Evolutionary conservation across 2,888 invertebrate species (phyloP).

Genomic region (Epirrhoe tristata): DNA sequence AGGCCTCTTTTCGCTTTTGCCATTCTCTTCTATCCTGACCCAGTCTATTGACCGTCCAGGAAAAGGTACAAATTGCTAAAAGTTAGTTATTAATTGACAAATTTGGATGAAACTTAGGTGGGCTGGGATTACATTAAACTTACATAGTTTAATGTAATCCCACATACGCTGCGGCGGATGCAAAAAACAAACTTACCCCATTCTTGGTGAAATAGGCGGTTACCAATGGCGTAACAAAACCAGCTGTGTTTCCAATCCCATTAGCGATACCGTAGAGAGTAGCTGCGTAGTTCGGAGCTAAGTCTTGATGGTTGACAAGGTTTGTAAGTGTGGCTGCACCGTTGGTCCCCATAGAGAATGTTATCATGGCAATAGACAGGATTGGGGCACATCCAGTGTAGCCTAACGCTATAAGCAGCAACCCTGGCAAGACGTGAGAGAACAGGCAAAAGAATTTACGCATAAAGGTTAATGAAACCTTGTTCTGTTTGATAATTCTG

Average conservation of each 20-base stretch:
- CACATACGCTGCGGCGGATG: no score
- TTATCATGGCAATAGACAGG: constrained; percentile 87
- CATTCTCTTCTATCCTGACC: no score
- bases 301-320: constrained; percentile 88
- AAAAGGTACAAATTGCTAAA: no score
- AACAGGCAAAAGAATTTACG: constrained; percentile 88
- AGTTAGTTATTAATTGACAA: no score
- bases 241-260: constrained; percentile 89
- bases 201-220: constrained; percentile 88
- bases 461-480: constrained; percentile 82
- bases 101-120: no score
- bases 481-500: constrained; percentile 80
- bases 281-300: constrained; percentile 92
- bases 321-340: constrained; percentile 87
- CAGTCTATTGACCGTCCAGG: no score
- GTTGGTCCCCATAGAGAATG: constrained; percentile 88
- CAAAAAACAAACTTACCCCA: constrained; percentile 73
- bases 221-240: constrained; percentile 89
- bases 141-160: no score
- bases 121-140: no score
- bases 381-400: constrained; percentile 87
- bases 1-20: no score
- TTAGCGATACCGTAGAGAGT: constrained; percentile 92
- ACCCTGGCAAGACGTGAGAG: constrained; percentile 84
- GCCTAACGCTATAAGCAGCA: constrained; percentile 83